Evolutionary conservation across 2,797 vertebrate genomes (phyloP).

Genomic region (Dryobates pubescens): DNA sequence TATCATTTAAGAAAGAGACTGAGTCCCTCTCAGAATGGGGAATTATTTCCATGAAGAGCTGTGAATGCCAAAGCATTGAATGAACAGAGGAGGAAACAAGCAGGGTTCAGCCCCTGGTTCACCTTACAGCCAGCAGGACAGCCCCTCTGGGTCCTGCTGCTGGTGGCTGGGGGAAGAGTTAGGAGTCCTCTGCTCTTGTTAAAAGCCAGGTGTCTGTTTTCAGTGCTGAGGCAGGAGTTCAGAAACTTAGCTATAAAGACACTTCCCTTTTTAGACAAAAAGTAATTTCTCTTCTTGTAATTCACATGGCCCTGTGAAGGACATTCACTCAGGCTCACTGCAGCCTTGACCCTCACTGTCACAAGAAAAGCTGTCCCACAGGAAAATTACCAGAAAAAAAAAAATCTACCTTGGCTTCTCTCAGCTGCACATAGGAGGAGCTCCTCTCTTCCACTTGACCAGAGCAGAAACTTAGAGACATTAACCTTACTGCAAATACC

Average conservation of each 20-base stretch:
- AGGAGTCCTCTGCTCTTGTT: background rate
- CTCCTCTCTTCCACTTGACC: background rate
- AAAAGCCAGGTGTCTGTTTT: background rate
- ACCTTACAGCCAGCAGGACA: background rate
- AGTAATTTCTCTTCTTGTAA: background rate
- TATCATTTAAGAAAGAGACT: conserved; percentile 30
- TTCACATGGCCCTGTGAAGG: background rate
- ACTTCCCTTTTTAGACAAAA: background rate
- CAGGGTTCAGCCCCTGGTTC: rapidly evolving
- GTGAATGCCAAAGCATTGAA: conserved; percentile 15
- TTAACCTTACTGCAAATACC: background rate
- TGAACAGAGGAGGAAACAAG: rapidly evolving
- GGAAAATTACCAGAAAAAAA: background rate
- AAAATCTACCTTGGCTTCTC: background rate
- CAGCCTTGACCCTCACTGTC: background rate
- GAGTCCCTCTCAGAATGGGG: background rate
- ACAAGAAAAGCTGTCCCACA: background rate
- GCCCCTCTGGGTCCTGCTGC: background rate
- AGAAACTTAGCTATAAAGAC: background rate
- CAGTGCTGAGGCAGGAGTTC: background rate
- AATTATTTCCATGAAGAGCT: conserved; percentile 49
- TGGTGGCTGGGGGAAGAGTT: background rate
- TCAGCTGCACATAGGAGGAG: background rate
- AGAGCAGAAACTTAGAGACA: background rate
- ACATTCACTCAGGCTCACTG: background rate